Conservation (phyloP, 2,888 invertebrate genomes). For the Heliconius cydno region DNA sequence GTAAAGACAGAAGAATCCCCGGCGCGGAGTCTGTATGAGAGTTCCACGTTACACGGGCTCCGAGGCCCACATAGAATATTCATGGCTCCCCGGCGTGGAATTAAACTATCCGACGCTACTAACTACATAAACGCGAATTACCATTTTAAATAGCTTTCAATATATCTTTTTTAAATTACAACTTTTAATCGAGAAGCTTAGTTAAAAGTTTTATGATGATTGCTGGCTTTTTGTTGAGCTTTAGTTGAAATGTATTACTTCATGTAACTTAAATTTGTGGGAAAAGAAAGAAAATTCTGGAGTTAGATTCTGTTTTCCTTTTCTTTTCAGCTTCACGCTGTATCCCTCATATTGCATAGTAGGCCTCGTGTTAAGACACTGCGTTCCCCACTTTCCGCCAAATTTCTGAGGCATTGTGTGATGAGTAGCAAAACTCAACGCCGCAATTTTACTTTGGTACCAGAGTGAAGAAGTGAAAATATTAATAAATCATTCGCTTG, state of each 20-base stretch:
- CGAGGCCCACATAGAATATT: constrained; percentile 42
- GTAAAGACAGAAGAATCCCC: background rate
- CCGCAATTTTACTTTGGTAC: too few relatives aligned
- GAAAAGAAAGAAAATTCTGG: background rate
- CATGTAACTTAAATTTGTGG: background rate
- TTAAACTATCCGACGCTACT: constrained; percentile 42
- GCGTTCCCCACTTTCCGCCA: too few relatives aligned
- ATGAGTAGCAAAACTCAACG: too few relatives aligned
- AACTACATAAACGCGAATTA: constrained; percentile 44
- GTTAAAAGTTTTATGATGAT: constrained; percentile 18
- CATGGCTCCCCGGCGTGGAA: constrained; percentile 41
- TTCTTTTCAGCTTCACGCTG: too few relatives aligned
- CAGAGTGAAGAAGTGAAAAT: too few relatives aligned
- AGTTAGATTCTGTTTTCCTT: too few relatives aligned
- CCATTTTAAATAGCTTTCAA: constrained; percentile 42
- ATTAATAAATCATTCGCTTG: too few relatives aligned
- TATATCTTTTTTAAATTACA: constrained; percentile 37
- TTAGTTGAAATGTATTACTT: background rate
- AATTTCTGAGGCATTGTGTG: too few relatives aligned
- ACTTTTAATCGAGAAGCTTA: constrained; percentile 31
- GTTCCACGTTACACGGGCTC: constrained; percentile 20
- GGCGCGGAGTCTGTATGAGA: constrained; percentile 20
- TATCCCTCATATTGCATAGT: too few relatives aligned
- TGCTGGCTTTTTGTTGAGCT: constrained; percentile 6
- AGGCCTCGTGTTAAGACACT: too few relatives aligned